phyloP scores from a whole-genome alignment of 2,888 invertebrate species.

The Drosophila percnosoma region DNA sequence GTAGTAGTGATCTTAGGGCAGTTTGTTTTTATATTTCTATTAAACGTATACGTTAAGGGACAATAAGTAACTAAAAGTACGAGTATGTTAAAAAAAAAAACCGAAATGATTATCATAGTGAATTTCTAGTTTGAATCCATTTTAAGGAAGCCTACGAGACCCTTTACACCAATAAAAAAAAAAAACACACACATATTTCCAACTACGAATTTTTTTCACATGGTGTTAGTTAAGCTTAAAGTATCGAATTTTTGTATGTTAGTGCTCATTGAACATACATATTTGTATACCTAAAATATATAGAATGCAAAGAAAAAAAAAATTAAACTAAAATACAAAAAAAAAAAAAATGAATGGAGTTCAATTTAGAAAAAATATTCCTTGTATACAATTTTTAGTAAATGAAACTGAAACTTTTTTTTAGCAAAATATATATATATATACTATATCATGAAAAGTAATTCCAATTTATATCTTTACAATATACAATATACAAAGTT shows the following conservation, averaged over 20 bases:
- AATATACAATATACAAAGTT: slow-evolving; percentile 57
- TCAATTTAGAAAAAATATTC: slow-evolving; percentile 70
- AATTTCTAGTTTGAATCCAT: slow-evolving; percentile 26
- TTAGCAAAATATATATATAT: slow-evolving; percentile 70
- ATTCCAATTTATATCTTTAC: slow-evolving; percentile 66
- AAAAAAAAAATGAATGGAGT: slow-evolving; percentile 25
- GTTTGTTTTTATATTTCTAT: slow-evolving; percentile 31
- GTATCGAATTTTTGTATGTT: slow-evolving; percentile 39
- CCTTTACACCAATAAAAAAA: slow-evolving; percentile 11
- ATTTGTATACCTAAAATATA: slow-evolving; percentile 15
- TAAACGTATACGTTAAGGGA: slow-evolving; percentile 74
- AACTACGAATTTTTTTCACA: slow-evolving; percentile 74
- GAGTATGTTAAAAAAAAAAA: slow-evolving; percentile 27
- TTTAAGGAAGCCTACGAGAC: slow-evolving; percentile 6
- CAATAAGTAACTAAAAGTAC: slow-evolving; percentile 70
- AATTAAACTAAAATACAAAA: slow-evolving; percentile 10
- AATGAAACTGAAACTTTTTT: slow-evolving; percentile 57
- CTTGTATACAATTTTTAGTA: slow-evolving; percentile 72
- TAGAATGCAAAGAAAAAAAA: slow-evolving; percentile 8
- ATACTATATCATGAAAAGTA: slow-evolving; percentile 39
- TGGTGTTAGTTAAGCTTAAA: slow-evolving; percentile 64
- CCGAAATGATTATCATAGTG: slow-evolving; percentile 15
- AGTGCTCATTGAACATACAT: slow-evolving; percentile 49
- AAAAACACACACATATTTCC: slow-evolving; percentile 43
- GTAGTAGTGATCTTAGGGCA: slow-evolving; percentile 16